Percentiles rank a stretch among this genome's conserved stretches.
These are phyloP conservation scores for Ciconia nigra DNA, from an alignment of 2,797 vertebrate genomes.

Conservation along the genomic window DNA sequence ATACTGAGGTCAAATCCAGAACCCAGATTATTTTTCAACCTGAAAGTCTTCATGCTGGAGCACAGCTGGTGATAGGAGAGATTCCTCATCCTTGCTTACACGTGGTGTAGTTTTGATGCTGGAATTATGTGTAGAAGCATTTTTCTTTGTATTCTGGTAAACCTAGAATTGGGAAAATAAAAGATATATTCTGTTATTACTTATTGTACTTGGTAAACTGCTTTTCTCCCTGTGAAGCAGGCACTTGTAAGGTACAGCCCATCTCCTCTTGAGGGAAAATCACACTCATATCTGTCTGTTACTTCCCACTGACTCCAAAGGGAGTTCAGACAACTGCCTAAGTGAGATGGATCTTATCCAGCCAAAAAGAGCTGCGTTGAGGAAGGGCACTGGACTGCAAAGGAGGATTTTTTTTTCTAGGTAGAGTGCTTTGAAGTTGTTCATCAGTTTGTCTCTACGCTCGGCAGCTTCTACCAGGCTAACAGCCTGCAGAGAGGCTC, in stretches of 20 bases:
- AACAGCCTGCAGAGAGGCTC: background rate
- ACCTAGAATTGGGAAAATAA: conserved; percentile 42
- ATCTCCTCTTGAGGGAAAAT: background rate
- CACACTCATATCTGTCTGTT: background rate
- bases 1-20: background rate
- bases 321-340: background rate
- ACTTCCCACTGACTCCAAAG: background rate
- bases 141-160: conserved; percentile 58
- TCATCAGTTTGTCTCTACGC: background rate
- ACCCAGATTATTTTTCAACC: background rate
- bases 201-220: background rate
- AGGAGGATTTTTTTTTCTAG: background rate
- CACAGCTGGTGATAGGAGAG: background rate
- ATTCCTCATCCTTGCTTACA: background rate
- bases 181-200: background rate
- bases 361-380: background rate
- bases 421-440: background rate
- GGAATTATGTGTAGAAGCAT: background rate
- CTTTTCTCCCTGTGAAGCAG: background rate
- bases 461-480: background rate
- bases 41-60: background rate
- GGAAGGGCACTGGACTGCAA: background rate
- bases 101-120: background rate
- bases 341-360: background rate
- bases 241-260: background rate